Conservation (phyloP, 2,113 vertebrate species). For the Macrotis lagotis region DNA sequence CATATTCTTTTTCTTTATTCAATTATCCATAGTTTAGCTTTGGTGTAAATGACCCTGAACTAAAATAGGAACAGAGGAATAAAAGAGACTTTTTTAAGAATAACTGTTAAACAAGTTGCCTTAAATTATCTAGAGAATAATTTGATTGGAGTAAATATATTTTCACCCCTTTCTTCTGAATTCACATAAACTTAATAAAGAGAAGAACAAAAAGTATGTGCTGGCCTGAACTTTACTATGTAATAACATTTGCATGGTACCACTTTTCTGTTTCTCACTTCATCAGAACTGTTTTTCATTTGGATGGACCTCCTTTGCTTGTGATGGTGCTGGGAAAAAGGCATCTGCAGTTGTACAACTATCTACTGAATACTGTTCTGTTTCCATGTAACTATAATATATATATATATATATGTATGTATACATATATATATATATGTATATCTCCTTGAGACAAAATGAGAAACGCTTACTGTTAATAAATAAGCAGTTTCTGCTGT, state of each 20-base stretch:
- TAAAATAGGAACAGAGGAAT: constrained; percentile 33
- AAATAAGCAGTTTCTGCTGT: constrained; percentile 71
- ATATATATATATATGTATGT: no score
- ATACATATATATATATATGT: no score
- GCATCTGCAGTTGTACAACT: constrained; percentile 74
- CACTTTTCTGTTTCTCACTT: constrained; percentile 74
- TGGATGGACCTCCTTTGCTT: constrained; percentile 73
- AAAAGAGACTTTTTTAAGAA: constrained; percentile 47
- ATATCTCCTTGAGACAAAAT: constrained; percentile 71
- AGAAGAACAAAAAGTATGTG: constrained; percentile 53
- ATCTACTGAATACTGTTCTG: constrained; percentile 63
- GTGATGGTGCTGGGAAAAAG: constrained; percentile 65
- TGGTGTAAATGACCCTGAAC: constrained; percentile 38
- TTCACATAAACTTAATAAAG: constrained; percentile 73
- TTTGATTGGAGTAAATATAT: constrained; percentile 72
- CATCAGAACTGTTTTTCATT: constrained; percentile 79
- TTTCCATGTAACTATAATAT: constrained; percentile 67
- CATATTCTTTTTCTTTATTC: constrained; percentile 62
- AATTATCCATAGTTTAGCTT: constrained; percentile 54
- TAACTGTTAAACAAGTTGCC: constrained; percentile 52
- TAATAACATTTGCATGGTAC: constrained; percentile 70
- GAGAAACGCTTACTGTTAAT: constrained; percentile 72
- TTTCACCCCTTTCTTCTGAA: constrained; percentile 75
- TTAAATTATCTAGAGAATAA: constrained; percentile 66
- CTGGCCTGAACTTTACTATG: constrained; percentile 72